phyloP scores from a whole-genome alignment of 1,140 invertebrate species.

The Halyomorpha halys region DNA sequence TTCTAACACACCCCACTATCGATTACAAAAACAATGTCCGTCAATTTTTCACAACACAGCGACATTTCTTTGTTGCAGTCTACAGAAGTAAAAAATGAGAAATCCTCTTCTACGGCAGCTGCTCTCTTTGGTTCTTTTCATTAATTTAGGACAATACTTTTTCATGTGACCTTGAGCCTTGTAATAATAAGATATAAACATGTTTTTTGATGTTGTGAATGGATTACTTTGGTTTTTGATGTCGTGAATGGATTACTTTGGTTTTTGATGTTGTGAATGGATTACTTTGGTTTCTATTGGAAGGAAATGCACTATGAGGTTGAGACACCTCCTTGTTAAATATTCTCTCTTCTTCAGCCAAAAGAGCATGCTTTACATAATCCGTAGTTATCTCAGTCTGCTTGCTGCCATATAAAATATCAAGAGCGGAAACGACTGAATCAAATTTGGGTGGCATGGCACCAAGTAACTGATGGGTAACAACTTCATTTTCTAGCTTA shows the following conservation, averaged over 20 bases:
- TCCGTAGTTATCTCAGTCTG: too few relatives aligned
- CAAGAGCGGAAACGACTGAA: too few relatives aligned
- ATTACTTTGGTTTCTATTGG: too few relatives aligned
- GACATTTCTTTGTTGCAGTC: background rate
- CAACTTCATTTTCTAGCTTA: too few relatives aligned
- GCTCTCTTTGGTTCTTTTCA: background rate
- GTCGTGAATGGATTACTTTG: too few relatives aligned
- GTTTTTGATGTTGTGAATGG: too few relatives aligned
- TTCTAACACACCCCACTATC: conserved; percentile 3
- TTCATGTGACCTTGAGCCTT: background rate
- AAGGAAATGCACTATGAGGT: too few relatives aligned
- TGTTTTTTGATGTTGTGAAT: background rate
- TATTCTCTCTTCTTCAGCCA: background rate
- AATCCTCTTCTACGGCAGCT: background rate
- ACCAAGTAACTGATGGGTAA: too few relatives aligned
- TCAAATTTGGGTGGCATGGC: too few relatives aligned
- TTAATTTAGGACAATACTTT: background rate
- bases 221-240: too few relatives aligned
- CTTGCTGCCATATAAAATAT: too few relatives aligned
- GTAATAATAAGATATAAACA: background rate
- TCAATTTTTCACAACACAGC: background rate
- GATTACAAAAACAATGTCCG: background rate
- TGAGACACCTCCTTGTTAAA: too few relatives aligned
- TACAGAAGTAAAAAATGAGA: background rate
- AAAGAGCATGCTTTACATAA: background rate